A percentile compares a stretch with the other conserved stretches of the same genome.
These are phyloP conservation scores for Tachuris rubrigastra DNA, from an alignment of 2,113 vertebrate species.

Conservation along the genomic window DNA sequence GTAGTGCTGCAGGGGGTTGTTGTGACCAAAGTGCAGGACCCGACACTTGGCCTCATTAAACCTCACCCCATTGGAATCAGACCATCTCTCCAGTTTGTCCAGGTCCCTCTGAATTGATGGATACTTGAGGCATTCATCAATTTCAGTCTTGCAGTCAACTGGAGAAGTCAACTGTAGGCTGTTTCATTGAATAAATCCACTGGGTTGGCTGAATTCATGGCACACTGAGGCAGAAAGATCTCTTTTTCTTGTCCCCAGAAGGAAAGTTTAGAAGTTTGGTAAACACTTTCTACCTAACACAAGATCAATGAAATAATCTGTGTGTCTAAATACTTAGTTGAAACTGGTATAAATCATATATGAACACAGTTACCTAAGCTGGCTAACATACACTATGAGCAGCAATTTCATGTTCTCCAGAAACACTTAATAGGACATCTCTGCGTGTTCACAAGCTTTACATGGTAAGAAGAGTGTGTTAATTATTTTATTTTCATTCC, in stretches of 20 bases:
- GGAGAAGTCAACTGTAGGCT: background rate
- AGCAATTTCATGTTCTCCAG: background rate
- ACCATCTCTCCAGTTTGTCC: no score
- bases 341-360: background rate
- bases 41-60: no score
- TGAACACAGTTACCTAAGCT: background rate
- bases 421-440: background rate
- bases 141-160: slow-evolving; percentile 28
- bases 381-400: background rate
- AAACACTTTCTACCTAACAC: background rate
- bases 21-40: no score
- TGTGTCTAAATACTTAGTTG: background rate
- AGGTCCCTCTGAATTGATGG: no score
- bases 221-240: background rate
- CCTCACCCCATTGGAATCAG: no score
- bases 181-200: slow-evolving; percentile 8
- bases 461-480: background rate
- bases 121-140: background rate
- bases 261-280: background rate
- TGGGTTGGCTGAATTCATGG: background rate
- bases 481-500: background rate
- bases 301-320: background rate
- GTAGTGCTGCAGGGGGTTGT: no score
- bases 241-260: background rate
- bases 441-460: background rate